Percentiles rank a stretch among this genome's conserved stretches.
These are phyloP conservation scores for Meloidogyne floridensis DNA, from an alignment of 1,140 invertebrate species.

Conservation along the genomic window DNA sequence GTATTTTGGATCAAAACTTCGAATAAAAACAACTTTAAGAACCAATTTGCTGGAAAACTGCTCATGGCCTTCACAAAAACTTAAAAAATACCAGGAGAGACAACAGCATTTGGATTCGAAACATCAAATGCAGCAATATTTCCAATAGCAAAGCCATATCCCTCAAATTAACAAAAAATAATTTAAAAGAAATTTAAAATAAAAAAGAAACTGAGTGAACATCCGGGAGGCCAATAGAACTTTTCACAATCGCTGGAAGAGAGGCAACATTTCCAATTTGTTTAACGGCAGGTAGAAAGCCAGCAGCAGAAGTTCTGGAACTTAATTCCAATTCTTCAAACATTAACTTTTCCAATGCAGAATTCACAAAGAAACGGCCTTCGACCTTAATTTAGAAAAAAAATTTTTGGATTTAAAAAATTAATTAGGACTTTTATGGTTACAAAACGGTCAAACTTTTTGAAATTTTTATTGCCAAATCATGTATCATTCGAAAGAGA, in stretches of 20 bases:
- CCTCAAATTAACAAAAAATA: background rate
- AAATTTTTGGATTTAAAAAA: too few relatives aligned
- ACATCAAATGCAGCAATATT: conserved; percentile 99
- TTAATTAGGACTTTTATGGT: too few relatives aligned
- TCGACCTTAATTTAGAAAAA: conserved; percentile 76
- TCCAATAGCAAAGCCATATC: conserved; percentile 99
- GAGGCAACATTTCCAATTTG: conserved; percentile 99
- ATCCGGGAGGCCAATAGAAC: conserved; percentile 85
- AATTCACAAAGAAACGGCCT: conserved; percentile 96
- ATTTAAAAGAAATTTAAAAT: background rate
- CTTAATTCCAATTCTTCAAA: conserved; percentile 91
- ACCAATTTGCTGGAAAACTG: background rate
- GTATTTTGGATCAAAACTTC: background rate
- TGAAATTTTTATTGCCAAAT: too few relatives aligned
- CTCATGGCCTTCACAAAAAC: too few relatives aligned
- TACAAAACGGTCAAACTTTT: too few relatives aligned
- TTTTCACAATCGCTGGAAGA: conserved; percentile 91
- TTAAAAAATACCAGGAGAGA: conserved; percentile 78
- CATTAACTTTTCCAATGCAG: conserved; percentile 89
- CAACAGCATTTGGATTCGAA: conserved; percentile 85
- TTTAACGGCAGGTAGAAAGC: conserved; percentile 96
- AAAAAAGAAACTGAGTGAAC: conserved; percentile 79
- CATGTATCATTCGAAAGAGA: too few relatives aligned
- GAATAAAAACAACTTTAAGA: too few relatives aligned
- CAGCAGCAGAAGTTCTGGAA: conserved; percentile 75